Evolutionary conservation across 2,113 vertebrate genomes (phyloP).

Genomic region (Ranitomeya variabilis): DNA sequence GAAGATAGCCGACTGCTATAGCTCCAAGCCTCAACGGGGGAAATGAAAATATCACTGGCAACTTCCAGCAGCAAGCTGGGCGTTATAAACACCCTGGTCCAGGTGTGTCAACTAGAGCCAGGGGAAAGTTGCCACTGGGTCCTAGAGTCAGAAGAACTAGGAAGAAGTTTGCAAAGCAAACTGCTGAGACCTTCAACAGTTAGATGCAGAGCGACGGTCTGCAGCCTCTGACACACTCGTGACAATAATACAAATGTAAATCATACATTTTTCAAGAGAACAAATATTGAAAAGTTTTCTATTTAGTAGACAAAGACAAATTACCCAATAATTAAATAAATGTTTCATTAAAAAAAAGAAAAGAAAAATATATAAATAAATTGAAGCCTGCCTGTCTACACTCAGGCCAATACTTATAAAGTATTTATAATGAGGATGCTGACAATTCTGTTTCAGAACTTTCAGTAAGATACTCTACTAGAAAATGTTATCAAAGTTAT

Average conservation of each 20-base stretch:
- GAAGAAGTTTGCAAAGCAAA: too few species aligned
- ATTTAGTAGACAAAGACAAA: background rate
- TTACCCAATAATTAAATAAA: background rate
- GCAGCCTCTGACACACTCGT: too few species aligned
- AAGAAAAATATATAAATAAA: background rate
- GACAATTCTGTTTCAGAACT: constrained; percentile 3
- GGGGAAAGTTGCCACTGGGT: too few species aligned
- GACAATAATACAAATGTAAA: background rate
- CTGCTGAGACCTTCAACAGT: too few species aligned
- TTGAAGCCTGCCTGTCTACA: background rate
- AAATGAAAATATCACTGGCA: too few species aligned
- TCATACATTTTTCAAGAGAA: background rate
- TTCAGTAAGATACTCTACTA: background rate
- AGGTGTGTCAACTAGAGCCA: too few species aligned
- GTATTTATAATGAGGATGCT: constrained; percentile 8
- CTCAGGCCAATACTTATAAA: background rate
- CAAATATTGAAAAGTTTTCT: background rate
- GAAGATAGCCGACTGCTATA: too few species aligned
- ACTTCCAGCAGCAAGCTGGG: too few species aligned
- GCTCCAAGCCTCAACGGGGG: too few species aligned
- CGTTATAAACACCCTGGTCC: too few species aligned
- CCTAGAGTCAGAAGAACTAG: too few species aligned
- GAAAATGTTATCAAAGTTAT: background rate
- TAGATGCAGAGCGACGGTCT: too few species aligned
- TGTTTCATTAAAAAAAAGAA: background rate